Conservation (phyloP, 2,888 invertebrate genomes). For the Clistopyga incitator region DNA sequence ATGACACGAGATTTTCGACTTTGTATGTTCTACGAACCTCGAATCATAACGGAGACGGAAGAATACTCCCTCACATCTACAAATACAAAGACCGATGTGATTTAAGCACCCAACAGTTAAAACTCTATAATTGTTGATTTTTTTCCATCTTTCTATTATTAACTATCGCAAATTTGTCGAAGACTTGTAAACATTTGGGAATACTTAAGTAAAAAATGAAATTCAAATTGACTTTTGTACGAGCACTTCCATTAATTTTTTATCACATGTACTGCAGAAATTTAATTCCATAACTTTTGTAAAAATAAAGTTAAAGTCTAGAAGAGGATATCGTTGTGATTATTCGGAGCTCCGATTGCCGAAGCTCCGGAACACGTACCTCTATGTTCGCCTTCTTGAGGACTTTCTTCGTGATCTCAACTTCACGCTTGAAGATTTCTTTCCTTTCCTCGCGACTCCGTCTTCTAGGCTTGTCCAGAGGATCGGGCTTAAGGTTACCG, state of each 20-base stretch:
- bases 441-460: conserved; percentile 82
- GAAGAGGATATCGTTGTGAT: neutral
- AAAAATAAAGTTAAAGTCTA: conserved; percentile 23
- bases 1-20: conserved; percentile 61
- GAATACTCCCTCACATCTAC: conserved; percentile 71
- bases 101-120: conserved; percentile 43
- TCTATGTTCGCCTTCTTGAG: conserved; percentile 82
- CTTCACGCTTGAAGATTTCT: conserved; percentile 82
- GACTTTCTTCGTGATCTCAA: conserved; percentile 82
- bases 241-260: neutral
- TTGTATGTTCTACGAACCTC: conserved; percentile 69
- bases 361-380: conserved; percentile 70
- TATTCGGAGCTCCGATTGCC: conserved; percentile 5
- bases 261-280: neutral
- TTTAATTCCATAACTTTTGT: conserved; percentile 5
- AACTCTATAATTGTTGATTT: neutral
- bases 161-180: neutral
- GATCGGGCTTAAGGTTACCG: conserved; percentile 89
- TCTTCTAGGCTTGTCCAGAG: conserved; percentile 87
- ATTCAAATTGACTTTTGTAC: neutral
- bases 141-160: neutral
- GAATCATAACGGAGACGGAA: conserved; percentile 69
- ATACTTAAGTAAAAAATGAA: neutral
- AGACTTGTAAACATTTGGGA: neutral
- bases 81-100: conserved; percentile 67